These are phyloP conservation scores for Cryptocheilus praepositus DNA, from an alignment of 2,888 invertebrate species.

Conservation along the genomic window DNA sequence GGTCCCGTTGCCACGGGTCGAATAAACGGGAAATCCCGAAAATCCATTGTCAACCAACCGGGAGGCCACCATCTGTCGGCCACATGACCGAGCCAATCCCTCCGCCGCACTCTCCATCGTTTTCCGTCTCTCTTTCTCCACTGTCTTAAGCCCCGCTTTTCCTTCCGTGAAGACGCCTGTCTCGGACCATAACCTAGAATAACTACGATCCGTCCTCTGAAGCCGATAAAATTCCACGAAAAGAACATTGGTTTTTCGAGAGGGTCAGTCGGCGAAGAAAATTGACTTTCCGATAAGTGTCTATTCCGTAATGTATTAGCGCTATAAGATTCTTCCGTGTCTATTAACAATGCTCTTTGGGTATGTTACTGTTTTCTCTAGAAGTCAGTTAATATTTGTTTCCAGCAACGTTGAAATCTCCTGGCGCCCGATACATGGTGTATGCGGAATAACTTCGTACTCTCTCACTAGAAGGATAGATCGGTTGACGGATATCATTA, in stretches of 20 bases:
- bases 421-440: too few species aligned
- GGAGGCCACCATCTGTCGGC: slow-evolving; percentile 62
- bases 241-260: too few species aligned
- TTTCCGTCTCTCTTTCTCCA: slow-evolving; percentile 20
- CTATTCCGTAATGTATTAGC: too few species aligned
- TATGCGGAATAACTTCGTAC: too few species aligned
- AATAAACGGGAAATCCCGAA: slow-evolving; percentile 45
- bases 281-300: neutral
- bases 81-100: slow-evolving; percentile 57
- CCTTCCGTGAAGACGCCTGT: slow-evolving; percentile 45
- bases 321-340: too few species aligned
- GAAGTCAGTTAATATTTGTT: too few species aligned
- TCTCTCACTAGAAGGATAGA: too few species aligned
- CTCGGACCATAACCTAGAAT: slow-evolving; percentile 46
- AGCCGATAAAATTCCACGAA: neutral
- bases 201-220: slow-evolving; percentile 33
- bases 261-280: too few species aligned
- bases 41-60: slow-evolving; percentile 51
- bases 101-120: slow-evolving; percentile 11
- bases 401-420: too few species aligned
- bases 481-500: too few species aligned
- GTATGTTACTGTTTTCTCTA: too few species aligned
- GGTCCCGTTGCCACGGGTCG: slow-evolving; percentile 11
- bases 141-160: slow-evolving; percentile 44
- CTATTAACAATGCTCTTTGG: too few species aligned